Evolutionary conservation across 2,113 vertebrate species (phyloP).

Genomic region (Nipponia nippon): DNA sequence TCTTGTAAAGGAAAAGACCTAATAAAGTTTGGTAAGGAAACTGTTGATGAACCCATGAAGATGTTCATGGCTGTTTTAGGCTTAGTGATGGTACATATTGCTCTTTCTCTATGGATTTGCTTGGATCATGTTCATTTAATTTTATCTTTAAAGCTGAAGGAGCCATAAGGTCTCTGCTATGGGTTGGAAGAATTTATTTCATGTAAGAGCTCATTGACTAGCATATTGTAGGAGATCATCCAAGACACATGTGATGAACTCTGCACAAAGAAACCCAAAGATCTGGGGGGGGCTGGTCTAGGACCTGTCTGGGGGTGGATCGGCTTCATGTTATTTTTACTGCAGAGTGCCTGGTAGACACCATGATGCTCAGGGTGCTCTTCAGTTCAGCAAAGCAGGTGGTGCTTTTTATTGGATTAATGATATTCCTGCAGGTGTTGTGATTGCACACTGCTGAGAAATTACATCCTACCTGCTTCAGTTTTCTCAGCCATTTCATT

Average conservation of each 20-base stretch:
- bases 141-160: neutral
- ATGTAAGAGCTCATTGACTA: neutral
- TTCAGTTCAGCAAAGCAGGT: neutral
- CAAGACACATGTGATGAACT: neutral
- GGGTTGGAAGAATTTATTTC: neutral
- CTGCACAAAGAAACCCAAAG: neutral
- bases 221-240: neutral
- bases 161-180: neutral
- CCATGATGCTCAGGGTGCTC: accelerated
- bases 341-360: neutral
- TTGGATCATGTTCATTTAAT: neutral
- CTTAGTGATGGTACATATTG: neutral
- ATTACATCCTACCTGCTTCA: neutral
- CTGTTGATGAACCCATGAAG: neutral
- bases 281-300: neutral
- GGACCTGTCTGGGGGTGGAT: neutral
- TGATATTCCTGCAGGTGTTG: neutral
- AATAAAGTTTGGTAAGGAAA: neutral
- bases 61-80: neutral
- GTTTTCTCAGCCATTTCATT: neutral
- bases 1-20: neutral
- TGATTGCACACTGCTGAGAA: neutral
- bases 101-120: neutral
- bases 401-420: neutral
- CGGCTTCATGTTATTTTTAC: neutral